phyloP scores from a whole-genome alignment of 1,140 invertebrate genomes.

The Eciton burchellii region DNA sequence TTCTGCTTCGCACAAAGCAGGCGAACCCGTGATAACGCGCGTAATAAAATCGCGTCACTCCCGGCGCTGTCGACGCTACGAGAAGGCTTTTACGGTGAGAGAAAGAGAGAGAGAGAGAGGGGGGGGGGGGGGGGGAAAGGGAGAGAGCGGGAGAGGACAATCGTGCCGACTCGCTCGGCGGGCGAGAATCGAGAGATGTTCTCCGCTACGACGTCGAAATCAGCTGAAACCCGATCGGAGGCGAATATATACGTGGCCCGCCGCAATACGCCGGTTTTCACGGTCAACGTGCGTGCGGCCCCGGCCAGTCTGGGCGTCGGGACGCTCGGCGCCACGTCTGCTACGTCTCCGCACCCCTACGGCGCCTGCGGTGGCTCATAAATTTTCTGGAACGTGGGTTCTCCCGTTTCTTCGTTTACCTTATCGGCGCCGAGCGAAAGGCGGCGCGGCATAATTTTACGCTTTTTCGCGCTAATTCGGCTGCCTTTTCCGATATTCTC shows the following conservation, averaged over 20 bases:
- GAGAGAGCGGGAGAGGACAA: neutral
- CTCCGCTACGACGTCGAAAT: neutral
- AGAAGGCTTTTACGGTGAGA: too few relatives aligned
- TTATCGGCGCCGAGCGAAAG: conserved; percentile 67
- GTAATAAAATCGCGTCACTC: too few relatives aligned
- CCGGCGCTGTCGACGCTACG: too few relatives aligned
- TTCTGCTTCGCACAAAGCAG: too few relatives aligned
- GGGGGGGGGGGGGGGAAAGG: too few relatives aligned
- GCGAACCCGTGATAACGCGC: too few relatives aligned
- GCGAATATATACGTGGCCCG: neutral
- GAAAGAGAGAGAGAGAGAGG: neutral
- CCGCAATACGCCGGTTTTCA: conserved; percentile 67
- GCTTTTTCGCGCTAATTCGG: conserved; percentile 16
- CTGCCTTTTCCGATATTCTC: neutral
- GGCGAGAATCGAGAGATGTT: neutral
- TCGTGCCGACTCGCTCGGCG: neutral
- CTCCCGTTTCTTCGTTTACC: conserved; percentile 69
- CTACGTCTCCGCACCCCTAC: conserved; percentile 44
- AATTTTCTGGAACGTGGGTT: conserved; percentile 61
- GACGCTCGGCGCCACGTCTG: conserved; percentile 78
- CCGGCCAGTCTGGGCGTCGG: conserved; percentile 80
- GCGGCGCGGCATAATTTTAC: conserved; percentile 55
- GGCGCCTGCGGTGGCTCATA: conserved; percentile 52
- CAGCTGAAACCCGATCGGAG: conserved; percentile 22
- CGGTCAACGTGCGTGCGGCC: conserved; percentile 82